Conservation (phyloP, 2,797 vertebrate species). For the Silurus lanzhouensis region DNA sequence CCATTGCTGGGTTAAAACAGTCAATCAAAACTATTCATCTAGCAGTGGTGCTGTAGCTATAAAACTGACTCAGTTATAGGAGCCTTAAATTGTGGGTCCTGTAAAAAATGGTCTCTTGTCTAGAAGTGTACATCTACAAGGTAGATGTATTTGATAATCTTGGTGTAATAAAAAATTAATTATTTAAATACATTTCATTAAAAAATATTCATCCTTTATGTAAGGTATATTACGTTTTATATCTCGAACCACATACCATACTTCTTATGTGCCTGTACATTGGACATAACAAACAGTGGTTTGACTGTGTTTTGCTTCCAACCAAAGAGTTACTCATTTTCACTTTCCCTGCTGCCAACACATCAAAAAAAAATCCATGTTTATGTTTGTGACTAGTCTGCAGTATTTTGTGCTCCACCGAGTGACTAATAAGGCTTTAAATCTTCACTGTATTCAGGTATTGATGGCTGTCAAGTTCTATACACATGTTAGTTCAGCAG, state of each 20-base stretch:
- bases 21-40: not conserved
- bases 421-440: slow-evolving; percentile 59
- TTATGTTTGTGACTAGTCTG: slow-evolving; percentile 25
- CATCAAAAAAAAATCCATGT: slow-evolving; percentile 27
- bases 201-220: not conserved
- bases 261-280: not conserved
- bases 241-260: not conserved
- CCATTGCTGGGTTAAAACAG: not conserved
- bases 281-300: not conserved
- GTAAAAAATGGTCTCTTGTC: not conserved
- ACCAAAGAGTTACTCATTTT: slow-evolving; percentile 12
- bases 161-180: not conserved
- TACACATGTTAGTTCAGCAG: slow-evolving; percentile 64
- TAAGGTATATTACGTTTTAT: not conserved
- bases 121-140: not conserved
- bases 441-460: slow-evolving; percentile 69
- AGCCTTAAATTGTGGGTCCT: not conserved
- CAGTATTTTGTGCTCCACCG: slow-evolving; percentile 33
- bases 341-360: slow-evolving; percentile 14
- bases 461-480: slow-evolving; percentile 67
- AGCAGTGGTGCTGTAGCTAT: not conserved
- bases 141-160: not conserved
- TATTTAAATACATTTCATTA: too few relatives aligned
- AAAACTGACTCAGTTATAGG: not conserved
- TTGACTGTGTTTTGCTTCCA: not conserved